These are phyloP conservation scores for Panulirus ornatus DNA, from an alignment of 1,140 invertebrate genomes.

Conservation along the genomic window DNA sequence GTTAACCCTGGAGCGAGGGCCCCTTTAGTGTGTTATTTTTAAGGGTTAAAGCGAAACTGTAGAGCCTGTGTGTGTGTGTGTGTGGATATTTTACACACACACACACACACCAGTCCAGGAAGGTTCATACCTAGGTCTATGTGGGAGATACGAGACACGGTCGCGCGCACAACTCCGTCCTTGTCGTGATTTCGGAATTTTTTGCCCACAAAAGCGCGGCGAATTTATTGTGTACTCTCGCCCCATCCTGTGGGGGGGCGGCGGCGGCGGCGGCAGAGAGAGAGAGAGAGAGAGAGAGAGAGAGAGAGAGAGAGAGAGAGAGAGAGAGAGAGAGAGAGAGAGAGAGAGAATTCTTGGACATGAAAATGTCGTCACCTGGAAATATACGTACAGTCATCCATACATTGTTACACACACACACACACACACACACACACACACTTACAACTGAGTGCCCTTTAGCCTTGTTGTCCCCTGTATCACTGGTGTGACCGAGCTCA, in stretches of 20 bases:
- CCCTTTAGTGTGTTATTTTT: slow-evolving; percentile 46
- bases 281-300: slow-evolving; percentile 38
- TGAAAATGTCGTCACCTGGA: not conserved
- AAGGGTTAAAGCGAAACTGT: slow-evolving; percentile 39
- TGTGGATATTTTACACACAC: not conserved
- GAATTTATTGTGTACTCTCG: too few relatives aligned
- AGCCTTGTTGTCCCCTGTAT: not conserved
- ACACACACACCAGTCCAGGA: slow-evolving; percentile 18
- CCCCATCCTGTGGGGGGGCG: not conserved
- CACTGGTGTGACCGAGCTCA: too few relatives aligned
- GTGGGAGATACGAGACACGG: too few relatives aligned
- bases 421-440: not conserved
- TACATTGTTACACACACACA: not conserved
- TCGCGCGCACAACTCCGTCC: too few relatives aligned
- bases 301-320: slow-evolving; percentile 1
- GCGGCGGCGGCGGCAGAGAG: not conserved
- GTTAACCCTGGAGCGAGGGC: not conserved
- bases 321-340: slow-evolving; percentile 23
- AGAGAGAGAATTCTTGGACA: too few relatives aligned
- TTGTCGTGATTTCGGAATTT: too few relatives aligned
- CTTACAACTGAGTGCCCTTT: not conserved
- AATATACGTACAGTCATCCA: not conserved
- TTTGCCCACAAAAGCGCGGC: too few relatives aligned
- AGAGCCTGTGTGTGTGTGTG: not conserved
- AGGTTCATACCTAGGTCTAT: too few relatives aligned